phyloP scores from a whole-genome alignment of 2,888 invertebrate genomes.

The Lapara coniferarum region DNA sequence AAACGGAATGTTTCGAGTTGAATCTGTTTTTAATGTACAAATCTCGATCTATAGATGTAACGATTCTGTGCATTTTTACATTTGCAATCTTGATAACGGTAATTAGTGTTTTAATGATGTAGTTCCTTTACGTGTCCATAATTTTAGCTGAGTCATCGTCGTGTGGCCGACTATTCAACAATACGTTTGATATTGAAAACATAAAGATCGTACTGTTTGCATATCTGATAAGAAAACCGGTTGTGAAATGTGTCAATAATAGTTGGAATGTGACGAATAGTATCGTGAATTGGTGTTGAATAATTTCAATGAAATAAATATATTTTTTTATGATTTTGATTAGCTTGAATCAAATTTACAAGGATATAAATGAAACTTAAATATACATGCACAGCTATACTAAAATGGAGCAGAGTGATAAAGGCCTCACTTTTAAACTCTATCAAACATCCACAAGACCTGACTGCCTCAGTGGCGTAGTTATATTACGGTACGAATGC shows the following conservation, averaged over 20 bases:
- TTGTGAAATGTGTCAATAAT: neutral
- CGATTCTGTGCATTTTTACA: neutral
- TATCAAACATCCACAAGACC: no score
- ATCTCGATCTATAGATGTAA: neutral
- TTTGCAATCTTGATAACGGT: neutral
- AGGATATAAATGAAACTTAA: no score
- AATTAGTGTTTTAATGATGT: neutral
- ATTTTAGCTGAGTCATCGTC: conserved; percentile 12
- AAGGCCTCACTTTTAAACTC: no score
- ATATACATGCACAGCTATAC: no score
- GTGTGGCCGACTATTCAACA: neutral
- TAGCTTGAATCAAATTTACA: no score
- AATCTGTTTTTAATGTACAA: neutral
- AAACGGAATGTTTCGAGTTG: neutral
- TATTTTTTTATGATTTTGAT: no score
- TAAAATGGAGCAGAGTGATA: no score
- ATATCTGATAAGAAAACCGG: conserved; percentile 7
- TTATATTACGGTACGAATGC: no score
- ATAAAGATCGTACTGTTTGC: neutral
- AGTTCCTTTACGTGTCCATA: neutral
- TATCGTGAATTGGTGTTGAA: neutral
- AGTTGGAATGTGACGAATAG: neutral
- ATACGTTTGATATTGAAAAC: neutral
- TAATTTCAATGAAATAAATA: no score
- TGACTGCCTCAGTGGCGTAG: no score